These are phyloP conservation scores for Anoplolepis gracilipes DNA, from an alignment of 1,140 invertebrate genomes.

Conservation along the genomic window DNA sequence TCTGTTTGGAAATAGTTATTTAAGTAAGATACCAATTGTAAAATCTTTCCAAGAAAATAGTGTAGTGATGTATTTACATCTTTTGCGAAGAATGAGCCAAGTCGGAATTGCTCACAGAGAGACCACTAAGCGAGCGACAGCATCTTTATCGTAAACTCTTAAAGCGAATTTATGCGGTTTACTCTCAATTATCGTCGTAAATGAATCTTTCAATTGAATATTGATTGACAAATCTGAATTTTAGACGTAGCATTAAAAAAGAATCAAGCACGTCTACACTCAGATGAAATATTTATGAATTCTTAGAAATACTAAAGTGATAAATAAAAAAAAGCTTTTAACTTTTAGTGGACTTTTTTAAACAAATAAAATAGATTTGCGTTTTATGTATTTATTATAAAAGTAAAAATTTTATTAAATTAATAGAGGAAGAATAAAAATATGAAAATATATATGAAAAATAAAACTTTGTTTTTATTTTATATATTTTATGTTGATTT, in stretches of 20 bases:
- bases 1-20: slow-evolving; percentile 17
- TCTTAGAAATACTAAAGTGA: too few species aligned
- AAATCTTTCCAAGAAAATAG: slow-evolving; percentile 6
- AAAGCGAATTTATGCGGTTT: slow-evolving; percentile 15
- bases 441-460: background rate
- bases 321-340: too few species aligned
- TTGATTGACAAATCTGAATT: too few species aligned
- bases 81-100: slow-evolving; percentile 18
- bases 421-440: background rate
- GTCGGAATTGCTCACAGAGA: slow-evolving; percentile 28
- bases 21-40: slow-evolving; percentile 14
- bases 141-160: background rate
- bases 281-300: too few species aligned
- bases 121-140: slow-evolving; percentile 10
- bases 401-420: background rate
- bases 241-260: too few species aligned
- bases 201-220: background rate
- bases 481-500: background rate
- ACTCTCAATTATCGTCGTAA: background rate
- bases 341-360: background rate
- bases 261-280: too few species aligned
- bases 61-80: background rate
- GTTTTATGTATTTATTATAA: background rate
- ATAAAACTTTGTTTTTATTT: background rate
- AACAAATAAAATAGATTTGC: background rate